Evolutionary conservation across 2,888 invertebrate species (phyloP).

Genomic region (Troides aeacus): DNA sequence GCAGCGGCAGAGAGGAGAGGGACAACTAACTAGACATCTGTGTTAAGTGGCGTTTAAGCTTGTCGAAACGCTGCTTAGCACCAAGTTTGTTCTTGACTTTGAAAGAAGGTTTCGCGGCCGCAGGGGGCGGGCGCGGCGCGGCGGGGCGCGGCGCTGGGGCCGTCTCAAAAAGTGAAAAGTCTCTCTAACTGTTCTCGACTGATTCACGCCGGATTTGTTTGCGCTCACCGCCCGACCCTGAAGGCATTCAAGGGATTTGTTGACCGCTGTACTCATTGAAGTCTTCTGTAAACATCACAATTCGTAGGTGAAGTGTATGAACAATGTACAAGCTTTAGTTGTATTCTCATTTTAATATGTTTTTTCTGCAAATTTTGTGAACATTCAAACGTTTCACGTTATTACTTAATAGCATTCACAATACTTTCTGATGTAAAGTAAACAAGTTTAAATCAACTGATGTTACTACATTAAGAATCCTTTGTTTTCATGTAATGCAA

Average conservation of each 20-base stretch:
- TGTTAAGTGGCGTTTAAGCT: constrained; percentile 27
- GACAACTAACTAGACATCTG: constrained; percentile 16
- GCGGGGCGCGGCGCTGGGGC: constrained; percentile 35
- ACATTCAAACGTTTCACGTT: no score
- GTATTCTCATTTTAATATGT: no score
- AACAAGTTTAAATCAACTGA: no score
- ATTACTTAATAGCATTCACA: no score
- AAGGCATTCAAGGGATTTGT: constrained; percentile 2
- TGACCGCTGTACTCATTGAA: background rate
- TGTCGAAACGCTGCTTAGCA: constrained; percentile 19
- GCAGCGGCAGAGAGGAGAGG: no score
- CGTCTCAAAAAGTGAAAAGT: constrained; percentile 72
- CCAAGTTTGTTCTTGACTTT: constrained; percentile 57
- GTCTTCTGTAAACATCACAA: background rate
- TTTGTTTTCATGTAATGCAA: no score
- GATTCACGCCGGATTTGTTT: constrained; percentile 38
- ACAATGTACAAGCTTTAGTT: no score
- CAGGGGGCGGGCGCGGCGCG: constrained; percentile 35
- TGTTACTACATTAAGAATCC: no score
- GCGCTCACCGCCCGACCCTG: constrained; percentile 6
- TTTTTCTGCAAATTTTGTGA: no score
- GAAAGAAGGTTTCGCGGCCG: constrained; percentile 70
- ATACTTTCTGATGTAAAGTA: no score
- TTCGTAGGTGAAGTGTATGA: background rate
- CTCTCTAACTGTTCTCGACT: constrained; percentile 55